Conservation (phyloP, 2,888 invertebrate genomes). For the Mesorhabditis spiculigera region DNA sequence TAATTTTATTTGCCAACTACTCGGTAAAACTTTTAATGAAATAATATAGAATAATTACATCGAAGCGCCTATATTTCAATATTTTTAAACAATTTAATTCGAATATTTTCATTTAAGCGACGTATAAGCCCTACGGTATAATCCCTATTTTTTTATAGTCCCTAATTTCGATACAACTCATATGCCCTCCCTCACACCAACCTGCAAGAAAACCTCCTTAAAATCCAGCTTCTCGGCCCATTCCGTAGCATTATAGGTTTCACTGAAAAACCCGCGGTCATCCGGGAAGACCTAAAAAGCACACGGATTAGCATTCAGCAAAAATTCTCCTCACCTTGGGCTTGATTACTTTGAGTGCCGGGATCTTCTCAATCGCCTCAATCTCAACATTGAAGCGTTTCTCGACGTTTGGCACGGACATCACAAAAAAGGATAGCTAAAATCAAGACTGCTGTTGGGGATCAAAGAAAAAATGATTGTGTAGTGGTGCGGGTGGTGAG, state of each 20-base stretch:
- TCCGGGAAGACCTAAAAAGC: conserved; percentile 51
- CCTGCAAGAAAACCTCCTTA: conserved; percentile 49
- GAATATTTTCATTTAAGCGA: no score
- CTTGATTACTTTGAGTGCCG: conserved; percentile 49
- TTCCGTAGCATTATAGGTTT: conserved; percentile 53
- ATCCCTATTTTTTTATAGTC: no score
- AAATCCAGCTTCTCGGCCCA: conserved; percentile 50
- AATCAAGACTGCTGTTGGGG: background rate
- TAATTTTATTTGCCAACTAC: no score
- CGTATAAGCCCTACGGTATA: no score
- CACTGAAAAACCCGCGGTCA: conserved; percentile 56
- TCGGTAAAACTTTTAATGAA: no score
- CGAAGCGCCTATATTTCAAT: no score
- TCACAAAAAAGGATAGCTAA: conserved; percentile 8
- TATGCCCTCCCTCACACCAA: conserved; percentile 10
- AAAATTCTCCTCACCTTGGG: conserved; percentile 39
- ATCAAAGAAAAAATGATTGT: background rate
- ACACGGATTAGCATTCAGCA: background rate
- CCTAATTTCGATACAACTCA: background rate
- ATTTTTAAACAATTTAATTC: no score
- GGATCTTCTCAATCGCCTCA: conserved; percentile 42
- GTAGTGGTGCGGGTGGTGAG: background rate
- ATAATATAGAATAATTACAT: no score
- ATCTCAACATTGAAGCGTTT: conserved; percentile 48
- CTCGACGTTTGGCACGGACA: conserved; percentile 34